Evolutionary conservation across 2,113 vertebrate genomes (phyloP).

Genomic region (Cyphomyrus discorhynchus): DNA sequence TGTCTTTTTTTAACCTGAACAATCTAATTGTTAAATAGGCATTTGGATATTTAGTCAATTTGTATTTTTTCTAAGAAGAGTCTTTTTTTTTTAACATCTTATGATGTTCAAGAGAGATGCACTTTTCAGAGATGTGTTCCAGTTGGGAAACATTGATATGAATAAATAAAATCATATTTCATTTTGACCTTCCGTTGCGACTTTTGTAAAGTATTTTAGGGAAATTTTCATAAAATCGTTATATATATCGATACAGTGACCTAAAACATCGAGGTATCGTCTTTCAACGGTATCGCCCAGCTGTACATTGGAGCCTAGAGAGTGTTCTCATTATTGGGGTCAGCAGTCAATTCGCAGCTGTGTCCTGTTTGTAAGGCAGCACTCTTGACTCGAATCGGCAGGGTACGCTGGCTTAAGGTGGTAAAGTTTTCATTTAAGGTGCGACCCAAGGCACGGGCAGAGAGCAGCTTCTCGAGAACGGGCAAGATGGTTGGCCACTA

Average conservation of each 20-base stretch:
- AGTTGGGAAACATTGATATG: neutral
- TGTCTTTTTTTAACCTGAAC: neutral
- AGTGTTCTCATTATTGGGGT: neutral
- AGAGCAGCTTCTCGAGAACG: neutral
- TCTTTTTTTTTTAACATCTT: neutral
- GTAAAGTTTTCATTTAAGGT: neutral
- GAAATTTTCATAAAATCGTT: neutral
- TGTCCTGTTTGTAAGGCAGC: neutral
- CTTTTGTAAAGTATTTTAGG: neutral
- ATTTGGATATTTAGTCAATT: neutral
- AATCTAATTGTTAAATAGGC: neutral
- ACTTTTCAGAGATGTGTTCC: neutral
- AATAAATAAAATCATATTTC: neutral
- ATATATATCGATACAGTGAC: neutral
- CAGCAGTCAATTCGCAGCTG: neutral
- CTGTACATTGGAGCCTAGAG: neutral
- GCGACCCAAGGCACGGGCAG: neutral
- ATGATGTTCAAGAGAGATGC: neutral
- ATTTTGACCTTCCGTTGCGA: neutral
- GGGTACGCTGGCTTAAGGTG: neutral
- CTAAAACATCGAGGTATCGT: neutral
- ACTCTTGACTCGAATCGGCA: neutral
- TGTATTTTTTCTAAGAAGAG: neutral
- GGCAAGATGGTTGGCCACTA: neutral
- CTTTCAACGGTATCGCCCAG: neutral